phyloP scores from a whole-genome alignment of 2,797 vertebrate species.

The Lacerta bilineata region DNA sequence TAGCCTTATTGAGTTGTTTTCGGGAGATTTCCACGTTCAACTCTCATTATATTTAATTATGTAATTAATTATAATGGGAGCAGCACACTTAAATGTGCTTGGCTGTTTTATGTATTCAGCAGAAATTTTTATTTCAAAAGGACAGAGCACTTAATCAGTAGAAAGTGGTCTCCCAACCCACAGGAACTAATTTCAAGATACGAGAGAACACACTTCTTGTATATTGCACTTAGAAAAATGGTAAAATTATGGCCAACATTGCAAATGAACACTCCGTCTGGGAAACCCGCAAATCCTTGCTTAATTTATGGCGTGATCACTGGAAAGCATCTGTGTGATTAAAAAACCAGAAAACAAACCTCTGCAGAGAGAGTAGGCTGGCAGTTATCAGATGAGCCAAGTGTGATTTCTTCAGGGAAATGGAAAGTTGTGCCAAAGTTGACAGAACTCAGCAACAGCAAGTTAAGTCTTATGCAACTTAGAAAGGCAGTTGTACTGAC shows the following conservation, averaged over 20 bases:
- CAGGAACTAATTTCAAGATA: constrained; percentile 33
- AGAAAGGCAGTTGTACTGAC: background rate
- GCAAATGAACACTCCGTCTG: constrained; percentile 20
- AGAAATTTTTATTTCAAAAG: constrained; percentile 21
- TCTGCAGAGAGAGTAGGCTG: background rate
- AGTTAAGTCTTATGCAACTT: background rate
- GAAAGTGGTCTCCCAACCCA: constrained; percentile 10
- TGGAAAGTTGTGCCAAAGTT: background rate
- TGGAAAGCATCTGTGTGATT: background rate
- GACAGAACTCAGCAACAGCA: background rate
- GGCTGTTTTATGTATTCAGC: constrained; percentile 5
- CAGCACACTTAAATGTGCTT: constrained; percentile 18
- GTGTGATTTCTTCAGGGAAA: background rate
- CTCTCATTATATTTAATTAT: constrained; percentile 32
- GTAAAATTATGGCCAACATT: constrained; percentile 1
- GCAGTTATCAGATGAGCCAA: background rate
- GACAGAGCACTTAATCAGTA: constrained; percentile 16
- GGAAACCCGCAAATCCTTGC: constrained; percentile 2
- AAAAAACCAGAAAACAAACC: background rate
- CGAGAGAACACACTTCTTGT: constrained; percentile 20
- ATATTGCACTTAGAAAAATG: constrained; percentile 28
- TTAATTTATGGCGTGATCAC: constrained; percentile 14
- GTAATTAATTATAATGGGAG: constrained; percentile 32
- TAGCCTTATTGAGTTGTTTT: constrained; percentile 15
- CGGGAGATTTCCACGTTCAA: constrained; percentile 3